Evolutionary conservation across 1,140 invertebrate genomes (phyloP), one percentile per base, ranked within the genome.

Genomic region (Papilio machaon): DNA sequence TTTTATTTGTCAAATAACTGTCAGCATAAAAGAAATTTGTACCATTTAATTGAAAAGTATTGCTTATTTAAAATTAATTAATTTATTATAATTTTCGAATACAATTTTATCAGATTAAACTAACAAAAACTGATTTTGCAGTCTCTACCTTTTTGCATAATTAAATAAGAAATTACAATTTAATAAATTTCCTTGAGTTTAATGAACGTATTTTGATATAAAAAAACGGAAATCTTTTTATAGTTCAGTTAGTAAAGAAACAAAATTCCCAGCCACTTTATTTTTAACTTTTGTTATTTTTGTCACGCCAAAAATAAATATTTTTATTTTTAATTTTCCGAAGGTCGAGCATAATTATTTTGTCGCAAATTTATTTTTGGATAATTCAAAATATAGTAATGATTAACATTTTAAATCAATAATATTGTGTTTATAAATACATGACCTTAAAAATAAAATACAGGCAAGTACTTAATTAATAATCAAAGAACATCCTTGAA

Each of bases 401-500:
- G 15, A 70, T 35, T 70, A 35, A 70, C 23, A 30, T 70, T 70
- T 35, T 70, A 38, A 70, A 70, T 70, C 64, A 35, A 70, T 70
- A 70, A 70, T 35, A 30, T 38, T 17, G 15, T 38, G 13, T 70
- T 70, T 35, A 70, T 70, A 70, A 38, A 70, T 64, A 54, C 1
- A 64, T 17, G 30, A 38, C 64, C 64, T 70, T 70, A 35, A 30
- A 9, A 70, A 30, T 23, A 64, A 30, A 23, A 64, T 35, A 35
- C 15, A 17, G 4, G 15, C 11, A 38, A 3, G 23, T 70, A 38
- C 30, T 35, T 38, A 4, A 54, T 54, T 70, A 13, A 19, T 58
- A 58, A 67, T 70, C 64, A 67, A 67, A 67, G 30, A 38, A 70
- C 13, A 70, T 70, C 30, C 64, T 70, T 70, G 64, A 70, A 70